A percentile compares a stretch with the other conserved stretches of the same genome.
Conservation (phyloP, 2,888 invertebrate species). For the Oeneis ivallda region DNA sequence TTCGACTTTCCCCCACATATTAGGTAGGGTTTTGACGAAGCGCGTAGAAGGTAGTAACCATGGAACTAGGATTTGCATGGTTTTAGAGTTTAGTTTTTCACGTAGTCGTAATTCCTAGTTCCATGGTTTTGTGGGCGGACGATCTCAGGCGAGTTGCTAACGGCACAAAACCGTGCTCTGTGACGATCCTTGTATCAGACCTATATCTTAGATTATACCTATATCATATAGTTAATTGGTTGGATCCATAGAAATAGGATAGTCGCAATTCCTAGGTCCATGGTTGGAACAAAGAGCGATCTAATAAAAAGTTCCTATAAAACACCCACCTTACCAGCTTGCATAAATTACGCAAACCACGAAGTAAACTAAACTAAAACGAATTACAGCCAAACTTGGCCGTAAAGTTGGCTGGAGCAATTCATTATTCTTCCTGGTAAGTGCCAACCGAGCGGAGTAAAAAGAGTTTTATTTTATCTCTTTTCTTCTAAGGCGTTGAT, state of each 20-base stretch:
- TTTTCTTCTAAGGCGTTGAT: conserved; percentile 15
- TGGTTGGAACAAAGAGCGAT: neutral
- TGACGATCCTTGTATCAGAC: neutral
- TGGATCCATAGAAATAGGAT: no score
- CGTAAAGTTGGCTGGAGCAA: conserved; percentile 18
- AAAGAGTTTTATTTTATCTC: conserved; percentile 22
- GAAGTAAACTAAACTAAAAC: conserved; percentile 24
- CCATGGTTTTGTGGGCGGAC: no score
- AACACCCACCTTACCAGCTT: conserved; percentile 1
- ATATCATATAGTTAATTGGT: neutral
- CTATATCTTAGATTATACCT: neutral
- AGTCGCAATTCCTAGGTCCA: no score
- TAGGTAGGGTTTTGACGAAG: no score
- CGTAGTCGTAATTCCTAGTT: no score
- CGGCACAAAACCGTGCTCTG: no score
- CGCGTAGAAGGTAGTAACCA: no score
- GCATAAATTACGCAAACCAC: conserved; percentile 21
- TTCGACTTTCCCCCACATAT: no score
- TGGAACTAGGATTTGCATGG: no score
- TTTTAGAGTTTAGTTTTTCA: no score
- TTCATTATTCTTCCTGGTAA: conserved; percentile 26
- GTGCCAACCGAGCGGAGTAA: conserved; percentile 24
- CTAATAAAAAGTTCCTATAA: neutral
- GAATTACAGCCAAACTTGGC: conserved; percentile 22
- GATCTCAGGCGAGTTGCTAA: no score